Evolutionary conservation across 2,888 invertebrate species (phyloP), one percentile per base, ranked within the genome.

Genomic region (Spodoptera picta): DNA sequence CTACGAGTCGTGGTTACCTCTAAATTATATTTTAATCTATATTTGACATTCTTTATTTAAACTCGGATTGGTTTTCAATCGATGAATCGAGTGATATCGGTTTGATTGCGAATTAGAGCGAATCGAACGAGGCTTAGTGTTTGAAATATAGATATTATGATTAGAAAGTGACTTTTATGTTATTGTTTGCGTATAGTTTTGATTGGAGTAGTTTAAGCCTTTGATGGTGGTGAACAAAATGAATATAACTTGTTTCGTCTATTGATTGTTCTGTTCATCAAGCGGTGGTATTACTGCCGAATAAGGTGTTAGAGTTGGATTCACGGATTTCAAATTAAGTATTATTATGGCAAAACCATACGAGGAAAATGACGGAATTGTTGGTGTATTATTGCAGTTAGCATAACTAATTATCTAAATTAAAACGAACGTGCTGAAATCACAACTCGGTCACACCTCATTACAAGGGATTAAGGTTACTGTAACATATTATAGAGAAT

Each of bases 81-180:
- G 59, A 73, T 65, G 63, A 60, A 65, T 57, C 50, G 42, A 65
- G 47, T 63, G 56, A 62, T 69, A 69, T 61, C 63, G 71, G 69
- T 65, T 71, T 43, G 50, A 48, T 58, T 49, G 60, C 14, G 58
- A 78, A 75, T 58, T 72, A 54, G 80, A 75, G 67, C 75, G 65
- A 49, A 60, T 56, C 65, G 54, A 73, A 70, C 63, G 65, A 72
- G 59, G 58, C 53, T 31, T 31, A 61, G 48, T 58, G 50, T 61
- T 61, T 50, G 47, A 49, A 56, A 66, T 66, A 60, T 59, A 62
- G 60, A 68, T 67, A 36, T 36, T 36, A 70, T 72, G 51, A 56
- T 63, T 79, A 60, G 79, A 79, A 80, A 80, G 79, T 71, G 27
- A 54, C 14, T 65, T 46, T 45, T 36, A 53, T 61, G 56, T 60